Base-by-base conservation (phyloP, 2,797 vertebrate species). In the Helicolenus hilgendorfi region DNA sequence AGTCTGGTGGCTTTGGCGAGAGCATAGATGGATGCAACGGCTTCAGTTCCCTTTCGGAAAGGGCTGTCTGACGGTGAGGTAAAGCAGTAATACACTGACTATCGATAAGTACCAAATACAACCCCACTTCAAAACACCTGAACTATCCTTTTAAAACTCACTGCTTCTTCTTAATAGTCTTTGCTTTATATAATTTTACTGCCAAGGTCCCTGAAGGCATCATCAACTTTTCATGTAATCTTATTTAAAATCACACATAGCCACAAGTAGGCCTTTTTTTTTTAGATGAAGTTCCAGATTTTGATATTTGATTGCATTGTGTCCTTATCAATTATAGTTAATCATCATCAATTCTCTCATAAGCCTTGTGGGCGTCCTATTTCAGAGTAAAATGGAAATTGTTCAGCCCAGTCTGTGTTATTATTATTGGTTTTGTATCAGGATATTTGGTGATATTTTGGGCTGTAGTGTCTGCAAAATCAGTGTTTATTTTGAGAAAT, bases 401-500 rank as follows among this genome's bases (percentile, higher is more conserved):
- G 27, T n/a, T 79, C 24, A n/a, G 65, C 31, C 13, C 60, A 49
- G 63, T 29, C 24, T 58, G 60, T 33, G 59, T 31, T 26, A n/a
- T n/a, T n/a, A 24, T 35, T 68, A 22, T 2, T 31, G 29, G 45
- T 56, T 69, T 84, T 24, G 29, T 26, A 35, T 82, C 60, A 65
- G 60, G 56, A 63, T 41, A 38, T 41, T 53, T 72, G 41, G 58
- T 35, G 64, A 78, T 83, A 67, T 68, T 81, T 72, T 29, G 26
- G 9, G 63, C 26, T 76, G 45, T n/a, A 55, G 36, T 13, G n/a
- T 22, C 41, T 49, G 18, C 14, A 45, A 80, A 56, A 67, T 26
- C n/a, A 59, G 71, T 7, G 33, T 78, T 78, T 81, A 41, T 87
- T 77, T 85, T 71, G 5, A 70, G 60, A 72, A 80, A 65, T 27